Percentiles rank a stretch among this genome's conserved stretches.
phyloP scores from a whole-genome alignment of 2,797 vertebrate species.

The Fringilla coelebs region DNA sequence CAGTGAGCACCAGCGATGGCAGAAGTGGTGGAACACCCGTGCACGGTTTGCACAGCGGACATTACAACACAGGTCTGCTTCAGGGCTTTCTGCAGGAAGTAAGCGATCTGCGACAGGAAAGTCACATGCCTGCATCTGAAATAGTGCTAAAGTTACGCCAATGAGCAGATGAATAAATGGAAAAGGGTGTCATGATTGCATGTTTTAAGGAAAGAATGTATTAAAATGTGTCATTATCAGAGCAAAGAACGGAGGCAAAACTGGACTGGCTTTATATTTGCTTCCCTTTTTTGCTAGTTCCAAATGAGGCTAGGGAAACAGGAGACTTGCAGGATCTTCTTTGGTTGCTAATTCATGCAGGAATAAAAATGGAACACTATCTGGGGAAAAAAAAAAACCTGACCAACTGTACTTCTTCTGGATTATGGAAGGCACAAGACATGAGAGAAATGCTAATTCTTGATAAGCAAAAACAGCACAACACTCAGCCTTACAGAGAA shows the following conservation, averaged over 20 bases:
- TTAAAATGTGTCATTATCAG: neutral
- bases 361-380: neutral
- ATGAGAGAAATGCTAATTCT: neutral
- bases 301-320: neutral
- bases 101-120: neutral
- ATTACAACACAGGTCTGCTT: neutral
- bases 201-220: neutral
- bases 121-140: neutral
- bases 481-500: neutral
- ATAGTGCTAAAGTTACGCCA: fast-evolving
- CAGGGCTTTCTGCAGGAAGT: neutral
- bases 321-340: neutral
- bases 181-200: neutral
- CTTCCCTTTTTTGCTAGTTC: neutral
- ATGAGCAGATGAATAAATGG: neutral
- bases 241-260: neutral
- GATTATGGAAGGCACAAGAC: neutral
- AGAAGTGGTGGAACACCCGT: too few species aligned
- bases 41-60: neutral
- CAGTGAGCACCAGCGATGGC: too few species aligned
- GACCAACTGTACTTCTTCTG: neutral
- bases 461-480: neutral
- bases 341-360: neutral
- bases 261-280: neutral
- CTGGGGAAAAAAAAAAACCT: neutral